Conservation (phyloP, 2,113 vertebrate genomes). For the Leptobrachium leishanense region DNA sequence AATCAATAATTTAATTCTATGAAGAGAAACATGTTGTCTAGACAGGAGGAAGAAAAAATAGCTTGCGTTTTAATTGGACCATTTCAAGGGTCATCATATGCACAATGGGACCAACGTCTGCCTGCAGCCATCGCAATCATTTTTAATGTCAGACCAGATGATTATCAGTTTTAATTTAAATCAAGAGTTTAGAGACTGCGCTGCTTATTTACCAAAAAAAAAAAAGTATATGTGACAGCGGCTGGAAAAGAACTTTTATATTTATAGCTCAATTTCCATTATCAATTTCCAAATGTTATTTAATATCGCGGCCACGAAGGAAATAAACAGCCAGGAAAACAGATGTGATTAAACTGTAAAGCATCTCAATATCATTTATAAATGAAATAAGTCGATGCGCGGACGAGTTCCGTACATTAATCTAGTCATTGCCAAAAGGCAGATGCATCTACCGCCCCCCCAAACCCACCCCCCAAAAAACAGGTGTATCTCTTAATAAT, state of each 20-base stretch:
- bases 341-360: not conserved
- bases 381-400: not conserved
- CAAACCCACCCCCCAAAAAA: too few species aligned
- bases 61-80: not conserved
- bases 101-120: not conserved
- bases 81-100: slow-evolving; percentile 4
- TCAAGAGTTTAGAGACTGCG: not conserved
- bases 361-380: not conserved
- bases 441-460: too few species aligned
- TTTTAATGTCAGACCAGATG: slow-evolving; percentile 14
- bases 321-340: not conserved
- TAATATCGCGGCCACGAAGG: not conserved
- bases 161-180: slow-evolving; percentile 22
- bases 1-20: slow-evolving; percentile 12
- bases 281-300: not conserved
- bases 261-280: not conserved
- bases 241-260: not conserved
- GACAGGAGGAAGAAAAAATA: not conserved
- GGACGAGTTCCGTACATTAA: not conserved
- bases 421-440: too few species aligned
- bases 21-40: not conserved
- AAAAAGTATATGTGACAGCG: not conserved
- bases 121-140: not conserved
- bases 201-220: not conserved
- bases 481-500: too few species aligned